Base-by-base conservation (phyloP, 1,140 invertebrate genomes). In the Achroia grisella region DNA sequence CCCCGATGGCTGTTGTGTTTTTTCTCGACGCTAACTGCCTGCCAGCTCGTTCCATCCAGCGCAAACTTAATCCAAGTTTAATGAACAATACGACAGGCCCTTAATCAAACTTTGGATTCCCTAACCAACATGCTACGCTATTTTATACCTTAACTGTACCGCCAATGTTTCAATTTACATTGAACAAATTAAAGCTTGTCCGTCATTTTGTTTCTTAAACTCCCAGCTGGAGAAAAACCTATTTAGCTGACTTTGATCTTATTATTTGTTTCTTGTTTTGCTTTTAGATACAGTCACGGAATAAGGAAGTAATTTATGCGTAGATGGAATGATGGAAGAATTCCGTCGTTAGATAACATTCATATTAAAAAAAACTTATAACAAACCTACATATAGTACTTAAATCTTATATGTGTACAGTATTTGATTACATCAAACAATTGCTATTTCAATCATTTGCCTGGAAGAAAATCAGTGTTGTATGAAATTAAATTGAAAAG, bases 31-130 rank as follows among this genome's bases (percentile, higher is more conserved):
- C 71, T 81, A 84, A 84, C 77, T 71, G 76, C 57, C 61, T 78
- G 62, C 58, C 62, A 67, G 73, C 76, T 78, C 70, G 72, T 80
- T 82, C 59, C 66, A 75, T 65, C 66, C 70, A 71, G 67, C 61
- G 61, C 75, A 74, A 84, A 81, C 83, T 87, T 86, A 87, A 87
- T 87, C 81, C 81, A 86, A 86, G 81, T 87, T 87, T 82, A 87
- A 87, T 87, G 83, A 87, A 87, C 83, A 86, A 82, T 82, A 75
- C 77, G 85, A 87, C 85, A 87, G 83, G 64, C 77, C 82, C 76
- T 87, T 87, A 86, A 87, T 87, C 85, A 87, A 87, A 86, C 83
- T 87, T 86, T 77, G 74, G 64, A 79, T 69, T 75, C 77, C 67
- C 67, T 52, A 73, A 65, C 49, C 53, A 55, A 12, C 29, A 10